Conservation (phyloP, 2,113 vertebrate genomes). For the Dendropsophus ebraccatus region DNA sequence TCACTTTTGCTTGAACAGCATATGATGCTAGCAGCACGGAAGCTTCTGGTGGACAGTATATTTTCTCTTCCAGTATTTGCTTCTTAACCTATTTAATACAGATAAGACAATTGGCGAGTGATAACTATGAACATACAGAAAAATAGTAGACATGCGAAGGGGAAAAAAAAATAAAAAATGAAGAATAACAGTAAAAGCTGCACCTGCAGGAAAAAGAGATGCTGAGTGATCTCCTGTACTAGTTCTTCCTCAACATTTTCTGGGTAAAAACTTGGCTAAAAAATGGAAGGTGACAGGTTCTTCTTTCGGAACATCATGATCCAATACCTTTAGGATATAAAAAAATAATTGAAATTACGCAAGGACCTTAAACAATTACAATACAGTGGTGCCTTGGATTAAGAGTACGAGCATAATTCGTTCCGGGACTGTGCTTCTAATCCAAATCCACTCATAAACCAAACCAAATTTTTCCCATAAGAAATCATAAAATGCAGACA, state of each 20-base stretch:
- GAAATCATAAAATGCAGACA: no score
- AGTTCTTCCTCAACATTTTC: conserved; percentile 94
- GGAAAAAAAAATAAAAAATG: neutral
- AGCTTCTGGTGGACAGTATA: conserved; percentile 95
- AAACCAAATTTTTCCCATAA: no score
- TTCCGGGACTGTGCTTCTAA: no score
- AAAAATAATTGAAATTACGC: neutral
- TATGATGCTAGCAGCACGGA: conserved; percentile 96
- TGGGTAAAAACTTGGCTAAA: conserved; percentile 95
- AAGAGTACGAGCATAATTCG: no score
- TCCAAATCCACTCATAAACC: no score
- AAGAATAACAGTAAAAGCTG: neutral
- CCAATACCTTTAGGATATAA: conserved; percentile 81
- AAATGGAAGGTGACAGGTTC: conserved; percentile 90
- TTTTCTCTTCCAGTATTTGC: conserved; percentile 94
- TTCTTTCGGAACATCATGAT: conserved; percentile 93
- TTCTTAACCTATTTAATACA: conserved; percentile 83
- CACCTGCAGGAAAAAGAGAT: conserved; percentile 96
- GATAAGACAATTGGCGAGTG: neutral
- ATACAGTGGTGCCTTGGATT: no score
- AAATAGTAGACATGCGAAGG: neutral
- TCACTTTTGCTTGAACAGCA: conserved; percentile 93
- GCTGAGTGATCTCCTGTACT: conserved; percentile 94
- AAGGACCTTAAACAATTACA: neutral
- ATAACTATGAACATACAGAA: neutral